phyloP scores from a whole-genome alignment of 2,113 vertebrate genomes.

The Plectropomus leopardus region DNA sequence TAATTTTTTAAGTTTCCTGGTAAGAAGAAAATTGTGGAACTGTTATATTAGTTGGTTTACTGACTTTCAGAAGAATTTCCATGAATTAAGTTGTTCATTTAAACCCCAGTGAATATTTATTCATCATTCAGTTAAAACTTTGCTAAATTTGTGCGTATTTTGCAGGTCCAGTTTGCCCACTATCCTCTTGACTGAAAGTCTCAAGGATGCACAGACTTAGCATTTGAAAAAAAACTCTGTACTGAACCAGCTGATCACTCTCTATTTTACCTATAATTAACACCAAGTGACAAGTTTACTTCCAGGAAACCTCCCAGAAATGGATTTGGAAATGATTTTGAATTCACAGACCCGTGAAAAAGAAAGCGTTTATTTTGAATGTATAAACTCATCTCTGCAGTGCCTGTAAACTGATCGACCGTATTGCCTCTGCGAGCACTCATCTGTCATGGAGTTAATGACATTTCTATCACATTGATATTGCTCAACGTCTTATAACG shows the following conservation, averaged over 20 bases:
- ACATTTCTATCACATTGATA: constrained; percentile 46
- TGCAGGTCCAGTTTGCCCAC: not conserved
- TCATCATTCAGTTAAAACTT: not conserved
- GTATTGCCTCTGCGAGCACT: constrained; percentile 56
- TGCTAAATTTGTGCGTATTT: not conserved
- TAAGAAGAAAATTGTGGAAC: not conserved
- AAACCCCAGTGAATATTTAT: not conserved
- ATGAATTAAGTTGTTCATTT: not conserved
- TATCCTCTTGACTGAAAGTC: not conserved
- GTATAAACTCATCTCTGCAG: constrained; percentile 55
- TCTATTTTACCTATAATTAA: not conserved
- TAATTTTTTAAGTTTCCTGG: not conserved
- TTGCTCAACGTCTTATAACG: constrained; percentile 61
- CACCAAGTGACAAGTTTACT: not conserved
- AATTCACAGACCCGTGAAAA: not conserved
- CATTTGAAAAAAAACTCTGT: too few relatives aligned
- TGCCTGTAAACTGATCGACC: constrained; percentile 70
- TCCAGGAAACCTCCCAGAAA: not conserved
- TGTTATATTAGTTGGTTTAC: not conserved
- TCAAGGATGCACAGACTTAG: too few relatives aligned
- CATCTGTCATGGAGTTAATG: constrained; percentile 26
- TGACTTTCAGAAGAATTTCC: not conserved
- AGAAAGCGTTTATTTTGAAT: constrained; percentile 28
- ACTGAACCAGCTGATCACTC: too few relatives aligned
- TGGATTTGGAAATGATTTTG: not conserved